Evolutionary conservation across 92 coral and sea anemone genomes (phyloP).

Genomic region (Phymanthus crucifer): DNA sequence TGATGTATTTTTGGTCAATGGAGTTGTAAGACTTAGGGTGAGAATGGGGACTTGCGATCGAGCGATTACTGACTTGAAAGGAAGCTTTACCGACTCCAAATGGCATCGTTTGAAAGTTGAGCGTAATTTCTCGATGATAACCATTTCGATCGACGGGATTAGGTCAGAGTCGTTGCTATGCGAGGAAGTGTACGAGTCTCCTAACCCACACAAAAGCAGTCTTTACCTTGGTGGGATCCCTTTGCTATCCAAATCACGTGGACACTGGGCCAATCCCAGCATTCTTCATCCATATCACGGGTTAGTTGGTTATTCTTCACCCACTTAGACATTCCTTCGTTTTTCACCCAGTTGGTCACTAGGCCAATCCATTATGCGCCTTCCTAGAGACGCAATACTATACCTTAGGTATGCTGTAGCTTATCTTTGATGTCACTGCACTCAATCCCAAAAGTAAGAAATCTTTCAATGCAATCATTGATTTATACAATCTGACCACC

Average conservation of each 20-base stretch:
- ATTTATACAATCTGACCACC: no score
- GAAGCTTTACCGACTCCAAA: conserved; percentile 40
- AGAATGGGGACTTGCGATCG: conserved; percentile 24
- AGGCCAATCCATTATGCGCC: no score
- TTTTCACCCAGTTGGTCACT: no score
- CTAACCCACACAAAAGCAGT: conserved; percentile 29
- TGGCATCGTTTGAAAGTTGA: conserved; percentile 57
- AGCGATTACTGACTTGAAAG: conserved; percentile 16
- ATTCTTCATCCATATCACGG: conserved; percentile 5
- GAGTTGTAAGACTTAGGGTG: conserved; percentile 47
- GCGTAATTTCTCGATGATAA: conserved; percentile 29
- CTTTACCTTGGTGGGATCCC: conserved; percentile 64
- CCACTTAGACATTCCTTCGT: no score
- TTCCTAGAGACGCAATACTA: no score
- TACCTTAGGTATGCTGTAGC: no score
- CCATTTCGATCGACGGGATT: conserved; percentile 32
- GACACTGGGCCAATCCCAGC: conserved; percentile 42
- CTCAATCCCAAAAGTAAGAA: no score
- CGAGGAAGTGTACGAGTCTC: conserved; percentile 19
- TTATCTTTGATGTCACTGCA: no score
- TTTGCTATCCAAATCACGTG: not conserved
- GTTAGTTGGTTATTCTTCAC: conserved; percentile 17
- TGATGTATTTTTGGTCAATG: conserved; percentile 47
- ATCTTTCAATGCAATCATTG: no score
- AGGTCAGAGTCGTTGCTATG: conserved; percentile 24